These are phyloP conservation scores for Caenorhabditis sinica DNA, from an alignment of 2,888 invertebrate genomes.

Conservation along the genomic window DNA sequence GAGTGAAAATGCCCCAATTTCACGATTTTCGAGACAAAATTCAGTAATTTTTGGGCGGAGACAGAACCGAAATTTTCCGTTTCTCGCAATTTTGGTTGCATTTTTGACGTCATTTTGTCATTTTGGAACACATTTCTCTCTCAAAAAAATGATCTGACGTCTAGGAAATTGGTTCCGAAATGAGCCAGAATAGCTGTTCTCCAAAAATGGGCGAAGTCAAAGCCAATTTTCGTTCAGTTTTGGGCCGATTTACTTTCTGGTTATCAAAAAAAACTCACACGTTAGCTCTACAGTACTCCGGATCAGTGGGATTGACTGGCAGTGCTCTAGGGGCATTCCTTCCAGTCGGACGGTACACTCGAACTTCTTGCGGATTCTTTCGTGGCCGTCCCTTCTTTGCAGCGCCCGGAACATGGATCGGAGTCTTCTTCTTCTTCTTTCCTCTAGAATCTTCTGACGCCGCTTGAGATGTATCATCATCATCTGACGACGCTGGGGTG, in stretches of 20 bases:
- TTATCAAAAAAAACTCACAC: constrained; percentile 1
- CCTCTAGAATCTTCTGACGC: not conserved
- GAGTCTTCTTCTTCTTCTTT: constrained; percentile 11
- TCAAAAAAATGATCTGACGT: no score
- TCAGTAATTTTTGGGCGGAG: no score
- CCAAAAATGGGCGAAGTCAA: no score
- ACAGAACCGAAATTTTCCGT: no score
- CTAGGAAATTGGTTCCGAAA: no score
- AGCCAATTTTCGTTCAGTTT: constrained; percentile 71
- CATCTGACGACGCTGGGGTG: constrained; percentile 4
- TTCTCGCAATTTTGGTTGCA: no score
- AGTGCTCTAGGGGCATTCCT: not conserved
- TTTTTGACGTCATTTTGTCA: no score
- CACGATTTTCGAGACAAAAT: no score
- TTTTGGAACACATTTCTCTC: no score
- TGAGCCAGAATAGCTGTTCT: no score
- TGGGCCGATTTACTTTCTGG: constrained; percentile 62
- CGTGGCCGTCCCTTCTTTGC: constrained; percentile 42
- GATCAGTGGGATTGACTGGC: not conserved
- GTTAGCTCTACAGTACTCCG: constrained; percentile 25
- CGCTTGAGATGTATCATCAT: not conserved
- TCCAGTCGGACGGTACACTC: not conserved
- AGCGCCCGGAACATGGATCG: not conserved
- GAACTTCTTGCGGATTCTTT: not conserved
- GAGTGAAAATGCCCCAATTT: no score